Conservation (phyloP, 2,113 vertebrate genomes). For the Tylochromis polylepis region DNA sequence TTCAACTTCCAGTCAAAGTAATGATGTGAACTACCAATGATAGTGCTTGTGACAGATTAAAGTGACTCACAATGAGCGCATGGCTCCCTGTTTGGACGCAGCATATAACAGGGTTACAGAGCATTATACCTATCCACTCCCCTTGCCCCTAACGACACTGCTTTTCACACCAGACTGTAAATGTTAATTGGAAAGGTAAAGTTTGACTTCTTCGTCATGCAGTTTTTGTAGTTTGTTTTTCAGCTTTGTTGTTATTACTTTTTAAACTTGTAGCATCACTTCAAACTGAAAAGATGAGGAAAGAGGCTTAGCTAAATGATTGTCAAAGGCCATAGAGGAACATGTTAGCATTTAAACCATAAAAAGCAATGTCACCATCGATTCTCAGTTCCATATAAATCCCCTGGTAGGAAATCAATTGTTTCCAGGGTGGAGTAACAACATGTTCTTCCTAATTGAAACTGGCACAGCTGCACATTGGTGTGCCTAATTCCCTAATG, state of each 20-base stretch:
- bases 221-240: not conserved
- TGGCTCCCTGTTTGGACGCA: not conserved
- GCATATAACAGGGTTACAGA: not conserved
- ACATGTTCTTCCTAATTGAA: constrained; percentile 41
- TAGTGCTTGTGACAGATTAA: not conserved
- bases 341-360: not conserved
- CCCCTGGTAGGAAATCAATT: not conserved
- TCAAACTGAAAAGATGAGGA: not conserved
- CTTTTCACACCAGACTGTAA: not conserved
- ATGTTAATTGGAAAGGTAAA: not conserved
- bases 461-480: constrained; percentile 22
- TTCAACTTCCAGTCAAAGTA: not conserved
- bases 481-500: not conserved
- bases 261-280: not conserved
- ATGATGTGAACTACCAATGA: not conserved
- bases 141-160: not conserved
- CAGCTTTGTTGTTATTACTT: no score
- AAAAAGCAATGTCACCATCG: not conserved
- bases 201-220: not conserved
- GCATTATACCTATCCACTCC: no score
- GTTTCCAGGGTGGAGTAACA: constrained; percentile 6
- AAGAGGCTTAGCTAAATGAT: not conserved
- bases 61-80: not conserved
- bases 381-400: not conserved
- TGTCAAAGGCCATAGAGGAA: not conserved